Evolutionary conservation across 2,888 invertebrate species (phyloP).

Genomic region (Liopterus haemorrhoidalis): DNA sequence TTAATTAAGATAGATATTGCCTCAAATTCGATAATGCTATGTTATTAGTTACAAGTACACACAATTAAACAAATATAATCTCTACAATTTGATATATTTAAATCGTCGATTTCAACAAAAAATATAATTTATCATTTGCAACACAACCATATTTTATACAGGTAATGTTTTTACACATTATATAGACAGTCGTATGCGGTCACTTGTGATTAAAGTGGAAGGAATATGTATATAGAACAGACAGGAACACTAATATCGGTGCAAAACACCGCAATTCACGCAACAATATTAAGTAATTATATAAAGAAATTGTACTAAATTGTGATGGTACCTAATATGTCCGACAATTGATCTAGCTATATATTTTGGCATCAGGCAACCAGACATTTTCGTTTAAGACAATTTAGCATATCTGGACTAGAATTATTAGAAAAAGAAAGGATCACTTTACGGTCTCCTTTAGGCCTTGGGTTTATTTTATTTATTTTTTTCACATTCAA

Average conservation of each 20-base stretch:
- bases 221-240: conserved; percentile 16
- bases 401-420: too few species aligned
- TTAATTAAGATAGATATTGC: conserved; percentile 25
- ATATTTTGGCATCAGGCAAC: too few species aligned
- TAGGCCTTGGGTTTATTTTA: too few species aligned
- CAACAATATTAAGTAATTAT: too few species aligned
- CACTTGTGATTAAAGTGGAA: conserved; percentile 21
- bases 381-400: too few species aligned
- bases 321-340: too few species aligned
- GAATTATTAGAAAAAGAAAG: too few species aligned
- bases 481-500: too few species aligned
- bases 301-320: too few species aligned
- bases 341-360: too few species aligned
- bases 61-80: conserved; percentile 24
- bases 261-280: too few species aligned
- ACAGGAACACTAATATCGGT: conserved; percentile 2
- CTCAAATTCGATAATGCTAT: conserved; percentile 24
- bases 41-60: conserved; percentile 23
- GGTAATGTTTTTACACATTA: conserved; percentile 14
- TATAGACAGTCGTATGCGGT: conserved; percentile 21
- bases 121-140: conserved; percentile 22
- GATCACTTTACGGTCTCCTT: too few species aligned
- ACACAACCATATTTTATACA: conserved; percentile 24
- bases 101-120: conserved; percentile 21
- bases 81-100: conserved; percentile 23